Evolutionary conservation across 2,113 vertebrate species (phyloP).

Genomic region (Maccullochella peelii): DNA sequence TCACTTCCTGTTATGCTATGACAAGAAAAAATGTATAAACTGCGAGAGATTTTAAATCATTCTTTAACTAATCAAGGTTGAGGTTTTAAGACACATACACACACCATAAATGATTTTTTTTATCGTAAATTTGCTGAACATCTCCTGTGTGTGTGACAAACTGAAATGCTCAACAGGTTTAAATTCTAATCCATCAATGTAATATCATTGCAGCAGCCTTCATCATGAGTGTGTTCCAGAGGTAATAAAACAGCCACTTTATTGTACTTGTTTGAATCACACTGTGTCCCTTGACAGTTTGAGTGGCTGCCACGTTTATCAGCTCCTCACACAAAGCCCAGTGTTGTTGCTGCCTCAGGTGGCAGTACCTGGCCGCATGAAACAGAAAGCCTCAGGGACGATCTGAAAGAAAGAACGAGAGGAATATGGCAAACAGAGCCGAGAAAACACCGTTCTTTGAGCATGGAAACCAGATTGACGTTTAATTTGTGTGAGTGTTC

Average conservation of each 20-base stretch:
- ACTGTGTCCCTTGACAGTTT: conserved; percentile 34
- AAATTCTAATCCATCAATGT: conserved; percentile 38
- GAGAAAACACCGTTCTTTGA: background rate
- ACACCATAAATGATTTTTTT: background rate
- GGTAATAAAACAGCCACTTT: conserved; percentile 68
- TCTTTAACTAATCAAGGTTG: background rate
- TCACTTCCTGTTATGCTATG: background rate
- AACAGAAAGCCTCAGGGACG: conserved; percentile 31
- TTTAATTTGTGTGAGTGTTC: background rate
- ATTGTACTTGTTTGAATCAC: conserved; percentile 54
- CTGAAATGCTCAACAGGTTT: conserved; percentile 18
- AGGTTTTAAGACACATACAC: background rate
- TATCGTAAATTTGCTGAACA: conserved; percentile 2
- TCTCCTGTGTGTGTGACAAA: background rate
- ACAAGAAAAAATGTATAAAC: background rate
- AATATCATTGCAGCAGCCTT: conserved; percentile 33
- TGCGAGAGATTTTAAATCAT: background rate
- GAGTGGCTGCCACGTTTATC: conserved; percentile 60
- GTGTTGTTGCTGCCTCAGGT: conserved; percentile 33
- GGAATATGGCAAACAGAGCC: background rate
- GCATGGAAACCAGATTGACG: too few species aligned
- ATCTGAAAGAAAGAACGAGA: background rate
- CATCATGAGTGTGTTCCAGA: conserved; percentile 39
- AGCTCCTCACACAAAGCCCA: conserved; percentile 54
- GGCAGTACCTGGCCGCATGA: conserved; percentile 28